Percentiles rank a stretch among this genome's conserved stretches.
phyloP scores from a whole-genome alignment of 2,797 vertebrate genomes.

The Channa striata region DNA sequence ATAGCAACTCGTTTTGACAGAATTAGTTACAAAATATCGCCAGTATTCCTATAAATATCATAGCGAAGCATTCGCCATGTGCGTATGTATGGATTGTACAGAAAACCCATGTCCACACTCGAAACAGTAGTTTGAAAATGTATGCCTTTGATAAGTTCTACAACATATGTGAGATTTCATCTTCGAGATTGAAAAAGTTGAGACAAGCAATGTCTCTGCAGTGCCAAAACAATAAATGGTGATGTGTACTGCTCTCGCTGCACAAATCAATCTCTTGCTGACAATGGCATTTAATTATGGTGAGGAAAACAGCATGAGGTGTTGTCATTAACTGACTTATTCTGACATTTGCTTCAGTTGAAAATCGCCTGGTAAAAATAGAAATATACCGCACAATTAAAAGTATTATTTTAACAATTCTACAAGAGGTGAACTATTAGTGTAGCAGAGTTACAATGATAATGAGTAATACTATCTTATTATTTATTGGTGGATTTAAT shows the following conservation, averaged over 20 bases:
- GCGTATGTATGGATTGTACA: background rate
- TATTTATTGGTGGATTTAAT: background rate
- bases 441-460: background rate
- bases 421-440: background rate
- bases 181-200: background rate
- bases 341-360: background rate
- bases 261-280: background rate
- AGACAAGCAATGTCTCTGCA: conserved; percentile 4
- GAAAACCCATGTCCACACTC: background rate
- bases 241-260: background rate
- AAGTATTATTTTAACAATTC: background rate
- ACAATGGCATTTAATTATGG: conserved; percentile 6
- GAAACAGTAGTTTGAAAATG: conserved; percentile 1
- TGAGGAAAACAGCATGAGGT: background rate
- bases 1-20: background rate
- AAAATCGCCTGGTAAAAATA: background rate
- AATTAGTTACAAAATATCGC: background rate
- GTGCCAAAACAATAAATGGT: background rate
- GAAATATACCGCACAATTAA: background rate
- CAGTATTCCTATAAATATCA: background rate
- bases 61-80: background rate
- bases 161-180: conserved; percentile 15
- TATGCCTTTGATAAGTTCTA: conserved; percentile 15
- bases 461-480: background rate
- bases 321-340: conserved; percentile 1